These are phyloP conservation scores for Lampris megalopsis DNA, from an alignment of 2,113 vertebrate species.

Conservation along the genomic window DNA sequence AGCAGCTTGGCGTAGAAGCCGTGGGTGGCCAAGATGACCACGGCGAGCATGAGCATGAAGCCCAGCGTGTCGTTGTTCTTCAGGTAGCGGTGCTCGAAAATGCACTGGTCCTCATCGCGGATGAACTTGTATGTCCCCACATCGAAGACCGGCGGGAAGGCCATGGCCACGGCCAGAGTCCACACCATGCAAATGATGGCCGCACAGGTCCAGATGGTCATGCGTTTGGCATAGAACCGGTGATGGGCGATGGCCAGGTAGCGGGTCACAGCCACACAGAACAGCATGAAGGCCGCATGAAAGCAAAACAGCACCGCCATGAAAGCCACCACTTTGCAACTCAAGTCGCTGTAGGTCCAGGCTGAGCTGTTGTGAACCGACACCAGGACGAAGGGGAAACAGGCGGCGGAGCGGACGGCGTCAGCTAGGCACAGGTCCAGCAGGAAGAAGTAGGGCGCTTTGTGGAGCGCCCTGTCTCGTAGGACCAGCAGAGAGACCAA, in stretches of 20 bases:
- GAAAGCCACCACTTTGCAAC: slow-evolving; percentile 95
- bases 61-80: slow-evolving; percentile 95
- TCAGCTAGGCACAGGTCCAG: slow-evolving; percentile 94
- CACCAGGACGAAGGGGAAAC: slow-evolving; percentile 93
- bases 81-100: slow-evolving; percentile 96
- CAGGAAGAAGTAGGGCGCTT: slow-evolving; percentile 94
- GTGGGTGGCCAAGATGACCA: slow-evolving; percentile 92
- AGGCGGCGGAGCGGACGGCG: slow-evolving; percentile 91
- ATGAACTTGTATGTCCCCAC: slow-evolving; percentile 96
- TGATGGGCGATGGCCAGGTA: slow-evolving; percentile 96
- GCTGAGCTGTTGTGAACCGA: slow-evolving; percentile 92
- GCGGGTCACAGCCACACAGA: slow-evolving; percentile 93
- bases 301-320: slow-evolving; percentile 95
- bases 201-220: slow-evolving; percentile 95
- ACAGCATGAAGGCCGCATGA: slow-evolving; percentile 95
- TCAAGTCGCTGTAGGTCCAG: slow-evolving; percentile 92
- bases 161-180: slow-evolving; percentile 95
- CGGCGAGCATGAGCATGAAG: slow-evolving; percentile 96
- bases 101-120: slow-evolving; percentile 94
- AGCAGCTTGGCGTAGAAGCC: slow-evolving; percentile 94
- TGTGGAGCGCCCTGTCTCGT: slow-evolving; percentile 91
- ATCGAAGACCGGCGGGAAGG: slow-evolving; percentile 92
- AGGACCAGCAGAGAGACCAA: slow-evolving; percentile 91
- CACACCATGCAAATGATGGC: slow-evolving; percentile 95
- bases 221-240: slow-evolving; percentile 94